Evolutionary conservation across 2,888 invertebrate genomes (phyloP).

Genomic region (Leucozona laternaria): DNA sequence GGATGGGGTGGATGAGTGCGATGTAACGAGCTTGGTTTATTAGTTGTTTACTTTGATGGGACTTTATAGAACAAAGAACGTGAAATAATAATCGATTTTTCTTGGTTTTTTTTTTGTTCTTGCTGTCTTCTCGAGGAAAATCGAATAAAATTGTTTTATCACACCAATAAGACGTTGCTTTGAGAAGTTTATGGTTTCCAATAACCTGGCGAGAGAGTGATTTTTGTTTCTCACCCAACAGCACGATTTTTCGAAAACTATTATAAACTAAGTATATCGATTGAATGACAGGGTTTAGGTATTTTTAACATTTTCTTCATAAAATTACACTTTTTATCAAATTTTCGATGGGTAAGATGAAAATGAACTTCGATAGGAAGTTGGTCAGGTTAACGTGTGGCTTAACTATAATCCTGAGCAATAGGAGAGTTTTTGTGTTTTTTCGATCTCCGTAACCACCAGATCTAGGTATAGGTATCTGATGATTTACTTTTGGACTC

Average conservation of each 20-base stretch:
- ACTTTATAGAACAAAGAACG: background rate
- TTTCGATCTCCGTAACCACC: no score
- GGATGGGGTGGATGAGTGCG: background rate
- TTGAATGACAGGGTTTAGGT: no score
- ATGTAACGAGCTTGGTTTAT: background rate
- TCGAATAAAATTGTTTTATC: background rate
- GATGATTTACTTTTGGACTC: no score
- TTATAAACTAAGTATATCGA: no score
- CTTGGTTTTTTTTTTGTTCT: background rate
- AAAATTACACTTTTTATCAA: no score
- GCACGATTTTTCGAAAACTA: background rate
- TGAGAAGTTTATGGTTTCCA: background rate
- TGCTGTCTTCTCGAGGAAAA: background rate
- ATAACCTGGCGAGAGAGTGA: background rate
- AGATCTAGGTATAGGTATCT: no score
- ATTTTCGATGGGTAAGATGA: no score
- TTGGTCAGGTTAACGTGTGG: no score
- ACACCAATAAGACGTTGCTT: background rate
- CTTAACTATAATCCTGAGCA: no score
- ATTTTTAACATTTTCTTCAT: no score
- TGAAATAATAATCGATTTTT: background rate
- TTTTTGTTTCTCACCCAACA: background rate
- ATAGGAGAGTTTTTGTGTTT: no score
- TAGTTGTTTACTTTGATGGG: conserved; percentile 5
- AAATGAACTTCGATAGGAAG: no score